phyloP scores from a whole-genome alignment of 2,113 vertebrate species.

The Prunella fulvescens region DNA sequence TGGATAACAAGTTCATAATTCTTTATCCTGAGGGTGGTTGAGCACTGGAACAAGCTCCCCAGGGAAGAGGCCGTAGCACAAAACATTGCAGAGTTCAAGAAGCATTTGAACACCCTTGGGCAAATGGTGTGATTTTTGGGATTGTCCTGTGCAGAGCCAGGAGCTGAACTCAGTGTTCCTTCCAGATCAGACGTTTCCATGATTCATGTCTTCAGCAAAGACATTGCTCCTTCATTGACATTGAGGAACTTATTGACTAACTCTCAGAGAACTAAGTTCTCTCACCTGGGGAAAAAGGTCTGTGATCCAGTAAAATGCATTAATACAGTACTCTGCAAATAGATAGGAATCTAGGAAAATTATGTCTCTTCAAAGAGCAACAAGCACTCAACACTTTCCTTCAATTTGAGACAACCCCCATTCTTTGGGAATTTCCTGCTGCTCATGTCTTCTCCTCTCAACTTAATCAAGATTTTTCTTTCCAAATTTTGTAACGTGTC shows the following conservation, averaged over 20 bases:
- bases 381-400: not conserved
- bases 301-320: not conserved
- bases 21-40: not conserved
- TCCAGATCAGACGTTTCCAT: not conserved
- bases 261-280: not conserved
- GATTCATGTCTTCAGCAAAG: not conserved
- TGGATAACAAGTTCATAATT: not conserved
- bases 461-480: not conserved
- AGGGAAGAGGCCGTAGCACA: too few species aligned
- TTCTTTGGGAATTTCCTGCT: not conserved
- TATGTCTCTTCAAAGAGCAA: not conserved
- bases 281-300: not conserved
- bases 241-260: not conserved
- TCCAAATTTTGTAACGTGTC: not conserved
- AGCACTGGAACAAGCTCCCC: not conserved
- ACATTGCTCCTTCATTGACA: not conserved
- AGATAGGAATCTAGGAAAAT: not conserved
- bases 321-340: not conserved
- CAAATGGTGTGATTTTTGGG: not conserved
- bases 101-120: not conserved
- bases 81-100: not conserved
- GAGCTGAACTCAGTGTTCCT: not conserved
- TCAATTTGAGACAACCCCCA: not conserved
- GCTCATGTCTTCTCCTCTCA: not conserved
- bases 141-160: not conserved